Evolutionary conservation across 2,797 vertebrate species (phyloP).

Genomic region (Brachymystax lenok): DNA sequence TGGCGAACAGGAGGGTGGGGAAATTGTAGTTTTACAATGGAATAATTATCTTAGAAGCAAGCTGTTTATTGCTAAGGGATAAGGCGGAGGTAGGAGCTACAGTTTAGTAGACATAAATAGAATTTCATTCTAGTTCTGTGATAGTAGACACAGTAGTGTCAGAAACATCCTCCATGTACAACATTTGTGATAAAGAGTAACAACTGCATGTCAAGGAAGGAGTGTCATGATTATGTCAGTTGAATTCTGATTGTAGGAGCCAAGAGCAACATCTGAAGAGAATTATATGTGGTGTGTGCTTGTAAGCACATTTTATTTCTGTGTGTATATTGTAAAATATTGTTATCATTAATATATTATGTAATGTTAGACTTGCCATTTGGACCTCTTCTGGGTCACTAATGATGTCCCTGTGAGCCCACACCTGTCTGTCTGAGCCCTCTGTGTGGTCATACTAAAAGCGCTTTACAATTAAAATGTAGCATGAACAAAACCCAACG

Average conservation of each 20-base stretch:
- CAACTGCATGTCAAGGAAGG: neutral
- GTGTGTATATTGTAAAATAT: neutral
- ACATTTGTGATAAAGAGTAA: neutral
- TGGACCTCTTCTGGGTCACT: neutral
- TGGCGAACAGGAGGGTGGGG: too few species aligned
- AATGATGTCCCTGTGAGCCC: neutral
- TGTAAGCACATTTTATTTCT: neutral
- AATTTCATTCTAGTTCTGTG: too few species aligned
- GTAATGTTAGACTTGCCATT: neutral
- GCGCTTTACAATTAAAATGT: neutral
- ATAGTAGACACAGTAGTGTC: too few species aligned
- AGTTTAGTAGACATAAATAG: too few species aligned
- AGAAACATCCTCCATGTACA: neutral
- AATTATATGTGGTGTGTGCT: neutral
- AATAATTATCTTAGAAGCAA: too few species aligned
- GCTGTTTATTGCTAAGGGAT: too few species aligned
- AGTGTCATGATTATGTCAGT: neutral
- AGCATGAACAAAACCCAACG: neutral
- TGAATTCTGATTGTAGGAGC: neutral
- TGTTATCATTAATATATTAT: neutral
- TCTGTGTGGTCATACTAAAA: neutral
- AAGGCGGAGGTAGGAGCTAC: too few species aligned
- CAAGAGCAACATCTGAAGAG: neutral
- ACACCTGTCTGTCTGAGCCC: neutral
- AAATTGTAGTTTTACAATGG: too few species aligned